Conservation (phyloP, 2,888 invertebrate species). For the Odontothrips loti region DNA sequence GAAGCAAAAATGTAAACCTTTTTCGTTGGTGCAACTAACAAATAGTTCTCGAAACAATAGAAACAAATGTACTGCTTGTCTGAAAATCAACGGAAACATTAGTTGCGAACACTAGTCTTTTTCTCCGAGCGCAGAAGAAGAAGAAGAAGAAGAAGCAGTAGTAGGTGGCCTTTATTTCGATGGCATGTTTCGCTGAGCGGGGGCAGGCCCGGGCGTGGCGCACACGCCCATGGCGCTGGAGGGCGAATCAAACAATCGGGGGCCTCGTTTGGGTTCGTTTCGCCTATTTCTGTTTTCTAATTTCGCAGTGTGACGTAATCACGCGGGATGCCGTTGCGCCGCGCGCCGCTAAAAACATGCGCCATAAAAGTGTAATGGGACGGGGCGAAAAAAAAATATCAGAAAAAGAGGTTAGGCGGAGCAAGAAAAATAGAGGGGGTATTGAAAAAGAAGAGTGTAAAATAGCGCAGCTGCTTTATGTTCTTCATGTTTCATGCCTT, state of each 20-base stretch:
- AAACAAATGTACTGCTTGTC: no score
- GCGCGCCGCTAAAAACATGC: background rate
- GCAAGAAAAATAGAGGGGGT: background rate
- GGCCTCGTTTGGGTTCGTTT: background rate
- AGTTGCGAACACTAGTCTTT: no score
- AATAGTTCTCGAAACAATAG: no score
- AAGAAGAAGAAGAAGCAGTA: no score
- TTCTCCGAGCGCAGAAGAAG: no score
- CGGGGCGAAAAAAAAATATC: background rate
- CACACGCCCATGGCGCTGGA: background rate
- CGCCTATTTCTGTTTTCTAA: background rate
- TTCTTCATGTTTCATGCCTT: slow-evolving; percentile 22
- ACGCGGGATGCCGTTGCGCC: background rate
- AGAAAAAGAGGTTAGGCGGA: background rate
- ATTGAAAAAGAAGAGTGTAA: background rate
- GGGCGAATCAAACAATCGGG: no score
- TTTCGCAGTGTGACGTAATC: background rate
- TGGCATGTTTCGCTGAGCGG: background rate
- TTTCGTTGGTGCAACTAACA: no score
- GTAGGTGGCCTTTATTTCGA: slow-evolving; percentile 1
- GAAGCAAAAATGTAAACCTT: no score
- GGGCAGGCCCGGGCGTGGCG: background rate
- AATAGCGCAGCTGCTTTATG: background rate
- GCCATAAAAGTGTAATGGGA: slow-evolving; percentile 2
- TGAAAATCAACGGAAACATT: no score